Base-by-base conservation (phyloP, 2,888 invertebrate species). In the Pterobdella sp. region DNA sequence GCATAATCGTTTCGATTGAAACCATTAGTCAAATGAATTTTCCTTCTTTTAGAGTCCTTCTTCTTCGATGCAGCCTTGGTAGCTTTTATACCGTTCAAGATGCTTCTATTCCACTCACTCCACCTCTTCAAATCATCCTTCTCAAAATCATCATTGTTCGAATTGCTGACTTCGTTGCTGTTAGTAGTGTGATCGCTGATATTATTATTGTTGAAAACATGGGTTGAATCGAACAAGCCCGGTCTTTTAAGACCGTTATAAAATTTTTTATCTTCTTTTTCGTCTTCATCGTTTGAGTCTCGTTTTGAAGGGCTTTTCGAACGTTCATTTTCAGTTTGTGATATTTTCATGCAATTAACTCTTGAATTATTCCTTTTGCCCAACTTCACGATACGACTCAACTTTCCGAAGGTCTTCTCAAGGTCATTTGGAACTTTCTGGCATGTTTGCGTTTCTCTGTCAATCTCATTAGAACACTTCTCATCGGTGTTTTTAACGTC, bases 211-310 rank as follows among this genome's bases (percentile, higher is more conserved):
- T 26, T 56, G 60, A 56, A 56, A 3, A 14, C 7, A 18, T 22
- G n/a, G 3, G 60, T 56, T 4, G 60, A 22, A n/a, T 56, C 60
- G n/a, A 56, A 56, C 10, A 56, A 26, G 26, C 60, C 60, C n/a
- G 60, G 60, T 56, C 60, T 56, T 22, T 56, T 56, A 26, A 56
- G 60, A 26, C 60, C 60, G 26, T 56, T 56, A 42, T 18, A 42
- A 42, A 42, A 7, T 7, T n/a, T 56, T n/a, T 56, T n/a, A 22
- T 56, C 60, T 3, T 26, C 60, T 14, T 22, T 22, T 56, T 3
- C 26, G 60, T 26, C 60, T 22, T 56, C 60, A 56, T 18, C 18
- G 42, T 7, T 42, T 7, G 42, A 42, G 42, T 14, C 42, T n/a
- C 14, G 52, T 18, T 14, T 14, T 49, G n/a, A n/a, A 14, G 14